These are phyloP conservation scores for Drosophila aldrichi DNA, from an alignment of 2,888 invertebrate genomes.

Conservation along the genomic window DNA sequence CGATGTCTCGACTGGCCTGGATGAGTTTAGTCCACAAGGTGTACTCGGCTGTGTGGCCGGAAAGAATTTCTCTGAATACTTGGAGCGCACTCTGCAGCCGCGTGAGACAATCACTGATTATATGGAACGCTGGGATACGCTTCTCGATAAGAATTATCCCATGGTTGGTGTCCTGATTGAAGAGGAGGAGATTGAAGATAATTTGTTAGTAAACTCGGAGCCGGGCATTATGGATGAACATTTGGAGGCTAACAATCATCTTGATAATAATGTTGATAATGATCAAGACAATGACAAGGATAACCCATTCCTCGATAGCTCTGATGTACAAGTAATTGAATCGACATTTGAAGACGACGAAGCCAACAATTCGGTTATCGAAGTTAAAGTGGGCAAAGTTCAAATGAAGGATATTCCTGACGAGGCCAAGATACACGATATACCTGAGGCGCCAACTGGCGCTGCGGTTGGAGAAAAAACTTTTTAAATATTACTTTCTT, in stretches of 20 bases:
- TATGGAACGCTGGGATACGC: constrained; percentile 24
- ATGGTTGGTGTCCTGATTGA: neutral
- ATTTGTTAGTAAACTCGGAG: neutral
- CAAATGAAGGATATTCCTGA: neutral
- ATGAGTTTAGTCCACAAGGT: constrained; percentile 34
- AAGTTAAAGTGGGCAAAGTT: neutral
- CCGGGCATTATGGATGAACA: neutral
- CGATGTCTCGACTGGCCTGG: constrained; percentile 45
- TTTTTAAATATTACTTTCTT: neutral
- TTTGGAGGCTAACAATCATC: neutral
- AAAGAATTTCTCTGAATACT: constrained; percentile 43
- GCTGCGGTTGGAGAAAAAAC: neutral
- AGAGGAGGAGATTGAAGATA: neutral
- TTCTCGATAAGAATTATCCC: constrained; percentile 10
- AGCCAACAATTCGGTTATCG: neutral
- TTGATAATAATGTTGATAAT: neutral
- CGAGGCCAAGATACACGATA: neutral
- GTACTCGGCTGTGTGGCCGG: constrained; percentile 44
- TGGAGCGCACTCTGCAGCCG: constrained; percentile 7
- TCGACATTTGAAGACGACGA: neutral
- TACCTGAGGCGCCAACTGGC: neutral
- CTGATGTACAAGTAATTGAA: neutral
- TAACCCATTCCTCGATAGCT: neutral
- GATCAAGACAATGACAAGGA: neutral
- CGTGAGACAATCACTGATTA: neutral